A percentile compares a stretch with the other conserved stretches of the same genome.
Conservation (phyloP, 2,888 invertebrate species). For the Epirrita christyi region DNA sequence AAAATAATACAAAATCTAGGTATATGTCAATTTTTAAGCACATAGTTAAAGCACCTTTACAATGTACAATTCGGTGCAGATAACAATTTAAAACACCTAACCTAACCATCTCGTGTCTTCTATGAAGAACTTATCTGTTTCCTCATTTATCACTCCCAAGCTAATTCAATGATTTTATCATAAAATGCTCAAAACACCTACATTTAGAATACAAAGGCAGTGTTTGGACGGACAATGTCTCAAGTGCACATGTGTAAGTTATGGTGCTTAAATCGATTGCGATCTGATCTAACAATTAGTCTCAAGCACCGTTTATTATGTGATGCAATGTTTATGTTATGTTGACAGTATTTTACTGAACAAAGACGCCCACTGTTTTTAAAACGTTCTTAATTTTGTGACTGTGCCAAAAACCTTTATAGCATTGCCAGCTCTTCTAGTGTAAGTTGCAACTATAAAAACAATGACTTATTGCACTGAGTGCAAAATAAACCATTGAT, state of each 20-base stretch:
- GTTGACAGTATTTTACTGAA: no score
- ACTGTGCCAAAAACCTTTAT: not conserved
- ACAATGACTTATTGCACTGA: no score
- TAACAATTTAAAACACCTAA: slow-evolving; percentile 15
- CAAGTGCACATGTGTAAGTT: slow-evolving; percentile 27
- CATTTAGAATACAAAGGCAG: slow-evolving; percentile 40
- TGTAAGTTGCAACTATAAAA: no score
- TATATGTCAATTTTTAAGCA: slow-evolving; percentile 19
- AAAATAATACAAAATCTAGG: slow-evolving; percentile 20
- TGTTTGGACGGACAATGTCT: slow-evolving; percentile 49
- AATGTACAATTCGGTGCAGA: slow-evolving; percentile 28
- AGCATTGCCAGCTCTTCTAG: no score
- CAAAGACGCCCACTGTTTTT: not conserved
- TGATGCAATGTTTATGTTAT: not conserved
- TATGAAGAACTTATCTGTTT: not conserved
- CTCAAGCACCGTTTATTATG: not conserved
- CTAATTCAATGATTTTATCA: not conserved
- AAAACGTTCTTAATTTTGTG: not conserved
- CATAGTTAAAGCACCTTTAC: slow-evolving; percentile 30
- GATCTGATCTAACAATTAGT: not conserved
- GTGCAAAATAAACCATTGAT: no score
- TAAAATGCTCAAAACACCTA: slow-evolving; percentile 24
- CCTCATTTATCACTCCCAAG: not conserved
- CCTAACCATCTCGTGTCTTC: slow-evolving; percentile 15
- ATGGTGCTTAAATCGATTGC: slow-evolving; percentile 4